Evolutionary conservation across 1,140 invertebrate genomes (phyloP), one percentile per base, ranked within the genome.

Genomic region (Atta cephalotes): DNA sequence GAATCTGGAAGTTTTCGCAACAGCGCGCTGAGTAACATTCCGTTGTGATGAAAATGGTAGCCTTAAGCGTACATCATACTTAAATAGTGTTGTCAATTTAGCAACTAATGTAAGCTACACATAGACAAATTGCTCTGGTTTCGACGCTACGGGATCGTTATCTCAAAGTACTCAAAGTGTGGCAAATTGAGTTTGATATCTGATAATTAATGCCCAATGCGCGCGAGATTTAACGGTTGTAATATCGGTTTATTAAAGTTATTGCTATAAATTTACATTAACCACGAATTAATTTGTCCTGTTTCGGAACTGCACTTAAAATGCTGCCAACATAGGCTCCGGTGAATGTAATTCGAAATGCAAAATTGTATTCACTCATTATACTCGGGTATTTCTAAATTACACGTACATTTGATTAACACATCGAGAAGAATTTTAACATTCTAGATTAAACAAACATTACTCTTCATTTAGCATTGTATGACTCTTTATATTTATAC

Each of bases 131-230:
- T 84, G 68, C 56, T 76, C 39, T n/a, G 80, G 45, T 84, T 84
- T 76, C 18, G 25, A n/a, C 14, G 68, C 70, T 62, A 74, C 70
- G 70, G 21, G 39, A 84, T 84, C 80, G 39, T 84, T 84, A 84
- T 84, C 39, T 76, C 80, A 76, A 84, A 76, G 80, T 74, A 21
- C 39, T 74, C 53, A n/a, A 60, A 74, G 68, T 74, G 56, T 31
- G 39, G 39, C 56, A 84, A 84, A 76, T 84, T 76, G 70, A 84
- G 14, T 84, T 74, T 51, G 56, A 14, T 62, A 45, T 3, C n/a
- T 62, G 70, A 84, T 84, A 84, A 84, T 84, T 84, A 84, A 84
- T 84, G 56, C 70, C 80, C 49, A 84, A 76, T 84, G 56, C 68
- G 53, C 56, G 39, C 68, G 53, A 49, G 70, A 74, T 84, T 84